These are phyloP conservation scores for Craseonycteris thonglongyai DNA, from an alignment of 2,113 vertebrate species.

Conservation along the genomic window DNA sequence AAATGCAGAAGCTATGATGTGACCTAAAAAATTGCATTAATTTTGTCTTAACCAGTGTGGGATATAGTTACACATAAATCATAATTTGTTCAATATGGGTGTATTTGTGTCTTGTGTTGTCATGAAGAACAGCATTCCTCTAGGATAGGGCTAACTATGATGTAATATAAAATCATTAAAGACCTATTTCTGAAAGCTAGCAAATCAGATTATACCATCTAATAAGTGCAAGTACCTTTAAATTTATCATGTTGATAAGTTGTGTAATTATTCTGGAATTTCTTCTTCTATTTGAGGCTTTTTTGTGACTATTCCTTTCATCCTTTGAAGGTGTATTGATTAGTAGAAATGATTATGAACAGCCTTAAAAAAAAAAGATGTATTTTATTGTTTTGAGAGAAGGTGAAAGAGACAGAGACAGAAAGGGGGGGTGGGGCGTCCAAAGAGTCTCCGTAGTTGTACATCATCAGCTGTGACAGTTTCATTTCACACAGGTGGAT, in stretches of 20 bases:
- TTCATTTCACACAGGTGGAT: too few relatives aligned
- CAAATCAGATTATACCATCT: neutral
- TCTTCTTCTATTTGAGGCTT: neutral
- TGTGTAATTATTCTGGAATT: neutral
- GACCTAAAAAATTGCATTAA: neutral
- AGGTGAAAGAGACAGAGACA: too few relatives aligned
- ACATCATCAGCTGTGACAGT: too few relatives aligned
- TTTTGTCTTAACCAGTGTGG: neutral
- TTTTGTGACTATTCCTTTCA: neutral
- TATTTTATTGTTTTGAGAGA: too few relatives aligned
- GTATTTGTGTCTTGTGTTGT: neutral
- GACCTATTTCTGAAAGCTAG: neutral
- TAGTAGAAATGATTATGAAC: conserved; percentile 3
- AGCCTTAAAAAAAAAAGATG: too few relatives aligned
- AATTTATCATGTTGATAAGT: neutral
- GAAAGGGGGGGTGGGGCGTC: too few relatives aligned
- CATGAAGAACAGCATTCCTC: neutral
- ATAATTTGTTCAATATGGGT: conserved; percentile 4
- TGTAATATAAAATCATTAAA: conserved; percentile 12
- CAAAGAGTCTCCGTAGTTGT: too few relatives aligned
- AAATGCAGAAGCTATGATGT: neutral
- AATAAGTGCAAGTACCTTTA: neutral
- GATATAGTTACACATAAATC: neutral
- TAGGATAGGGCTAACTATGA: neutral
- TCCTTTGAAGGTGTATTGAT: neutral